Percentiles rank a stretch among this genome's conserved stretches.
phyloP scores from a whole-genome alignment of 2,797 vertebrate genomes.

The Columba guinea region DNA sequence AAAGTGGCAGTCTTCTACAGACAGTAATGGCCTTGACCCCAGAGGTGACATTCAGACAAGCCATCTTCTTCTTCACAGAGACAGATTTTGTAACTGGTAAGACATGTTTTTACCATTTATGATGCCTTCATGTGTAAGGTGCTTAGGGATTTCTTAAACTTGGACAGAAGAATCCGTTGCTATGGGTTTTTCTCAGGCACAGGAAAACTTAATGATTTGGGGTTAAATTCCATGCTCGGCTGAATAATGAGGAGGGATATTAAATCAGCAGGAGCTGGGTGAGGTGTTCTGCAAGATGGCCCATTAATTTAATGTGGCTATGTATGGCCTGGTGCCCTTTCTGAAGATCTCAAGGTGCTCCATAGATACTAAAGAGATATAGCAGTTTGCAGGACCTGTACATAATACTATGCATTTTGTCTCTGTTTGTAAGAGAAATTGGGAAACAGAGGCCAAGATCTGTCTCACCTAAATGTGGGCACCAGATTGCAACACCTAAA shows the following conservation, averaged over 20 bases:
- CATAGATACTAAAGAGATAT: not conserved
- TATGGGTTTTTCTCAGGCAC: not conserved
- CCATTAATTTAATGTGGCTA: not conserved
- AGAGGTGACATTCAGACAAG: slow-evolving; percentile 77
- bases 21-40: slow-evolving; percentile 76
- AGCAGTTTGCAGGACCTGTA: not conserved
- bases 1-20: not conserved
- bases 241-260: not conserved
- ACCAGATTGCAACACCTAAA: not conserved
- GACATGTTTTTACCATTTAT: not conserved
- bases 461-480: not conserved
- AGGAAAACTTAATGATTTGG: not conserved
- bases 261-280: not conserved
- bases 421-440: not conserved
- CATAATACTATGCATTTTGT: not conserved
- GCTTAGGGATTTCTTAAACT: not conserved
- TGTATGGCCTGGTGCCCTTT: not conserved
- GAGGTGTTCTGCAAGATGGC: not conserved
- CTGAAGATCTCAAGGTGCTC: not conserved
- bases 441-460: not conserved
- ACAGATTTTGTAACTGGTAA: slow-evolving; percentile 72
- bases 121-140: not conserved
- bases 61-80: slow-evolving; percentile 77
- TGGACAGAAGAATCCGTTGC: not conserved
- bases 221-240: not conserved